Conservation (phyloP, 92 coral and sea anemone genomes). For the Umimayanthus kanabou region DNA sequence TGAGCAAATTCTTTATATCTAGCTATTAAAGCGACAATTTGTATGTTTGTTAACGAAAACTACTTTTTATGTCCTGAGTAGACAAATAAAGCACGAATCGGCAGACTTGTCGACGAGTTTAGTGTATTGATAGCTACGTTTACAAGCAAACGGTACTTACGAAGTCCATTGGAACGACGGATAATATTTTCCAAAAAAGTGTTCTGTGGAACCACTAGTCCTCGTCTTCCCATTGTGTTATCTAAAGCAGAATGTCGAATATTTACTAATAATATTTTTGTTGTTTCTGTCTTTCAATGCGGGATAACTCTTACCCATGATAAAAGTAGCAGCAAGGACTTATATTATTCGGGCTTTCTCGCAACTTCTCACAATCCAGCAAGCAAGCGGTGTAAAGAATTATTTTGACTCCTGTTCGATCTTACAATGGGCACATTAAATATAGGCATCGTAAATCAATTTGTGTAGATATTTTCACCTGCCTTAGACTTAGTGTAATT, state of each 20-base stretch:
- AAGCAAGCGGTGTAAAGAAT: neutral
- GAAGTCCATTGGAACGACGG: slow-evolving; percentile 89
- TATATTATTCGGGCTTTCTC: neutral
- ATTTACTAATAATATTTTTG: neutral
- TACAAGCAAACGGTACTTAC: slow-evolving; percentile 65
- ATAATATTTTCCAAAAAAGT: slow-evolving; percentile 92
- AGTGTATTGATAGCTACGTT: neutral
- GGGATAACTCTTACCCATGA: slow-evolving; percentile 23
- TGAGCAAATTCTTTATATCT: neutral
- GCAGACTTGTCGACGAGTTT: neutral
- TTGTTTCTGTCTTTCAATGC: neutral
- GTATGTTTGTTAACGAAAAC: neutral
- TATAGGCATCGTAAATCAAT: neutral
- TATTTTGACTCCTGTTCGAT: neutral
- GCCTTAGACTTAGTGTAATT: slow-evolving; percentile 15
- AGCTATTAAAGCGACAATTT: neutral
- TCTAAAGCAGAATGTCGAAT: slow-evolving; percentile 51
- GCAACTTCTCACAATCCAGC: neutral
- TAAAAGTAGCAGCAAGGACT: neutral
- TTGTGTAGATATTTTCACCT: slow-evolving; percentile 21
- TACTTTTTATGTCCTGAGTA: neutral
- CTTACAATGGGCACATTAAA: slow-evolving; percentile 1
- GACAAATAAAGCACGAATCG: neutral
- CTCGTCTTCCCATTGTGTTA: slow-evolving; percentile 83
- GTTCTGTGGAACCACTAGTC: slow-evolving; percentile 95